Percentiles rank a stretch among this genome's conserved stretches.
Evolutionary conservation across 1,140 invertebrate genomes (phyloP).

Genomic region (Bombus haemorrhoidalis): DNA sequence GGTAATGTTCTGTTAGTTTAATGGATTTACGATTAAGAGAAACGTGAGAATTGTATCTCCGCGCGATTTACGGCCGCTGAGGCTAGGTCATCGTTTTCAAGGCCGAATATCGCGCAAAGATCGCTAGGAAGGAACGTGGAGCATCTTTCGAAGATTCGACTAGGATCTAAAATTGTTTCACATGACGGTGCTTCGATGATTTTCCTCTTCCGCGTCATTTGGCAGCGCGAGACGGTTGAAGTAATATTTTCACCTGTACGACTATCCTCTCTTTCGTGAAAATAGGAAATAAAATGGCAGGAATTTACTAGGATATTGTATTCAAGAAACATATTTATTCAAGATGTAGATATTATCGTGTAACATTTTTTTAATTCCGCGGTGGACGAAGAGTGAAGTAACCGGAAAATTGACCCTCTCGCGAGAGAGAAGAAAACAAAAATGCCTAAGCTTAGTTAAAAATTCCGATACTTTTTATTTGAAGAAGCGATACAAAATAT

Average conservation of each 20-base stretch:
- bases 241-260: background rate
- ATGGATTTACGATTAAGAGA: background rate
- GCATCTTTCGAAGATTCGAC: conserved; percentile 12
- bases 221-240: background rate
- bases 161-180: conserved; percentile 14
- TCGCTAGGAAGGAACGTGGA: background rate
- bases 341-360: no score
- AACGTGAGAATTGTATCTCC: background rate
- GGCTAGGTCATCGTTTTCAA: background rate
- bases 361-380: no score
- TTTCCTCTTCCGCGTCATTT: background rate
- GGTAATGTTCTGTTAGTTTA: background rate
- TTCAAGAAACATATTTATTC: background rate
- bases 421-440: no score
- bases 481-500: no score
- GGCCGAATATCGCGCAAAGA: background rate
- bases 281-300: background rate
- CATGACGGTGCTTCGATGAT: background rate
- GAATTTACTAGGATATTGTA: background rate
- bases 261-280: background rate
- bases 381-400: no score
- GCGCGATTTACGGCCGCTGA: background rate
- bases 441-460: no score
- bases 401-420: no score
- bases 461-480: no score